Percentiles rank a stretch among this genome's conserved stretches.
Evolutionary conservation across 2,113 vertebrate genomes (phyloP).

Genomic region (Edolisoma coerulescens): DNA sequence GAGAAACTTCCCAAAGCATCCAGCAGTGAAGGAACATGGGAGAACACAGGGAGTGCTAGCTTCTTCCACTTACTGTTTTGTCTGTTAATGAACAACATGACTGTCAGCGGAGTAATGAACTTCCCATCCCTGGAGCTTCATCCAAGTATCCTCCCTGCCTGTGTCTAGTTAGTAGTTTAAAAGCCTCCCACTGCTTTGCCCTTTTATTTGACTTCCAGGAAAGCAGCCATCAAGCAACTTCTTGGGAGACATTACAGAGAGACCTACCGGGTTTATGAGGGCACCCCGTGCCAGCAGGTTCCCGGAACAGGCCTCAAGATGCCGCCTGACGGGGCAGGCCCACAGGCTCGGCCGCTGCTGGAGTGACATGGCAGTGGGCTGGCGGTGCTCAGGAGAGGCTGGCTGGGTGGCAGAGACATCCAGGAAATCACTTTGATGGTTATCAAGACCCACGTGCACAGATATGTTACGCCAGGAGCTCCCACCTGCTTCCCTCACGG

Average conservation of each 20-base stretch:
- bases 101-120: not conserved
- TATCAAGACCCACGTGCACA: not conserved
- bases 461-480: rapidly evolving
- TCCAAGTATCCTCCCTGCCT: not conserved
- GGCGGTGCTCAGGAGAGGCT: not conserved
- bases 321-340: not conserved
- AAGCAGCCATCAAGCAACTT: not conserved
- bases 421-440: not conserved
- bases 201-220: not conserved
- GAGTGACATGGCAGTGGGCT: not conserved
- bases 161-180: not conserved
- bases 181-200: not conserved
- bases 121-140: not conserved
- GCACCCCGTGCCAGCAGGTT: not conserved
- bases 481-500: rapidly evolving
- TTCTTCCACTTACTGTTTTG: not conserved
- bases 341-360: not conserved
- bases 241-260: not conserved
- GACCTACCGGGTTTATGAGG: not conserved
- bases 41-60: not conserved
- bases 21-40: not conserved
- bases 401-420: not conserved
- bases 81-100: not conserved
- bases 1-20: not conserved
- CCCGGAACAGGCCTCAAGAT: not conserved